Evolutionary conservation across 2,888 invertebrate genomes (phyloP).

Genomic region (Anodontia alba): DNA sequence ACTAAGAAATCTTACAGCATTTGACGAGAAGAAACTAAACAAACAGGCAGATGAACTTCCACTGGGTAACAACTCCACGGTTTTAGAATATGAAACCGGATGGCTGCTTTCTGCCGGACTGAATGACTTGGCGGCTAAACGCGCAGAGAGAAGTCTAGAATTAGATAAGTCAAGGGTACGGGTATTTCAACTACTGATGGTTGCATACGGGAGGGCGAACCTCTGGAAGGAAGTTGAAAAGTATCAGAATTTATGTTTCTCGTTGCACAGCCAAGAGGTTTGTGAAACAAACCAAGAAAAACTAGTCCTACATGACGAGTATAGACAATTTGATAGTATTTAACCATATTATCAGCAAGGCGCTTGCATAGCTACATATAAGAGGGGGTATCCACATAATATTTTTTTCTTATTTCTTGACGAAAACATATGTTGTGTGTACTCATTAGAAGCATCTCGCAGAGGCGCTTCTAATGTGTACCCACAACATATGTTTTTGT

Average conservation of each 20-base stretch:
- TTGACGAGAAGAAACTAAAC: background rate
- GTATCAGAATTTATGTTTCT: slow-evolving; percentile 50
- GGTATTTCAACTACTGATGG: slow-evolving; percentile 55
- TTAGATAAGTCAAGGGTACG: slow-evolving; percentile 48
- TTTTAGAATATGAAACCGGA: slow-evolving; percentile 64
- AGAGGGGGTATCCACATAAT: no score
- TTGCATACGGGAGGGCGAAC: slow-evolving; percentile 47
- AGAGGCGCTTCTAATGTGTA: no score
- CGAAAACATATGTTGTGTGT: no score
- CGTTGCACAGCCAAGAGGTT: slow-evolving; percentile 31
- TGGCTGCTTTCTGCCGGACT: slow-evolving; percentile 61
- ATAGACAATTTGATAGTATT: slow-evolving; percentile 18
- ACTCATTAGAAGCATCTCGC: no score
- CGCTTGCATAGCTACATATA: no score
- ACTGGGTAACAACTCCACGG: slow-evolving; percentile 43
- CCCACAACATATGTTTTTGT: no score
- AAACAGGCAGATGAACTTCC: slow-evolving; percentile 15
- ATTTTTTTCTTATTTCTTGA: no score
- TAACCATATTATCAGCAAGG: no score
- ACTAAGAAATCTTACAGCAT: slow-evolving; percentile 18
- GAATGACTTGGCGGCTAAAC: slow-evolving; percentile 47
- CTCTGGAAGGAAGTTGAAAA: slow-evolving; percentile 31
- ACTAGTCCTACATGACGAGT: slow-evolving; percentile 50
- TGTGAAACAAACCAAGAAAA: slow-evolving; percentile 56
- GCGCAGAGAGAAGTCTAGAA: slow-evolving; percentile 30